phyloP scores from a whole-genome alignment of 2,113 vertebrate genomes.

The Puma concolor region DNA sequence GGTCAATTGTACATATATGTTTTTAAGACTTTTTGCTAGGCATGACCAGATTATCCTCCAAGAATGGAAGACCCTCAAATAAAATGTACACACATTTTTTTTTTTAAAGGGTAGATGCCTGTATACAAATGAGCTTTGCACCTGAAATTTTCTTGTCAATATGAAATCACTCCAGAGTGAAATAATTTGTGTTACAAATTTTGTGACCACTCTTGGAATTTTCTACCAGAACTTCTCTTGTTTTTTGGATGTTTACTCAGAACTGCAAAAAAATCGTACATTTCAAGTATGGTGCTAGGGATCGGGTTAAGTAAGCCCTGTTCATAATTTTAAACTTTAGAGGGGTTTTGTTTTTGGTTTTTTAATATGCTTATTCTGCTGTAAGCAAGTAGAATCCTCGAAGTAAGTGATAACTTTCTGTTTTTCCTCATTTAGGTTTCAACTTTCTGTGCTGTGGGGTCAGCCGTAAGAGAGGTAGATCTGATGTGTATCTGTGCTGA shows the following conservation, averaged over 20 bases:
- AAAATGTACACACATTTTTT: background rate
- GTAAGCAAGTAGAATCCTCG: conserved; percentile 26
- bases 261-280: background rate
- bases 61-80: background rate
- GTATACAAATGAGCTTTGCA: background rate
- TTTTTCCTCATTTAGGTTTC: conserved; percentile 80
- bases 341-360: background rate
- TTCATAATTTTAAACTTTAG: conserved; percentile 40
- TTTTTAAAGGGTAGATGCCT: background rate
- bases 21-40: conserved; percentile 19
- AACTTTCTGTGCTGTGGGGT: conserved; percentile 83
- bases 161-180: background rate
- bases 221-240: background rate
- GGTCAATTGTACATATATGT: background rate
- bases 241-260: conserved; percentile 19
- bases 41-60: background rate
- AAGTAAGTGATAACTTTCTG: conserved; percentile 68
- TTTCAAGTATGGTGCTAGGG: conserved; percentile 23
- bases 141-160: background rate
- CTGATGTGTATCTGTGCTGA: conserved; percentile 54
- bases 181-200: conserved; percentile 34
- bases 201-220: conserved; percentile 26
- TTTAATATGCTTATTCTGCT: conserved; percentile 16
- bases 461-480: conserved; percentile 83
- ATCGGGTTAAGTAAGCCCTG: background rate